Conservation (phyloP, 2,797 vertebrate species). For the Onychomys leucogaster region DNA sequence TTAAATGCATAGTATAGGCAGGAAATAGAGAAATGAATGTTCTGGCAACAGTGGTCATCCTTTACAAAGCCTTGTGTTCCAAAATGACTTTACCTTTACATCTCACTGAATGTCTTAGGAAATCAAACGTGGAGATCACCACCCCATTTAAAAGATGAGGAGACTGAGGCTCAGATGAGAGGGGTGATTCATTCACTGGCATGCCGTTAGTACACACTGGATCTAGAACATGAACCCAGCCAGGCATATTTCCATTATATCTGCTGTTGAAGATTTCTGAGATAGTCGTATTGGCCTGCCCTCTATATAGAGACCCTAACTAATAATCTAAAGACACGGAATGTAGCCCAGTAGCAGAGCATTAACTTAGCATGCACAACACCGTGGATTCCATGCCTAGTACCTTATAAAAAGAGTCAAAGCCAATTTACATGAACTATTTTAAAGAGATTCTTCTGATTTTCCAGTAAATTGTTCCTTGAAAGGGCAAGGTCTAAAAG, state of each 20-base stretch:
- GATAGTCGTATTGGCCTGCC: neutral
- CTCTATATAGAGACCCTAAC: neutral
- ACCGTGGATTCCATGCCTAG: neutral
- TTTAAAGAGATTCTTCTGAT: neutral
- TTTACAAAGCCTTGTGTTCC: neutral
- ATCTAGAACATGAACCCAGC: neutral
- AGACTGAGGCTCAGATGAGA: neutral
- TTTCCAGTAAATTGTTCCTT: constrained; percentile 4
- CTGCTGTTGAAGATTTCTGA: neutral
- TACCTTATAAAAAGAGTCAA: neutral
- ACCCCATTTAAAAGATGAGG: neutral
- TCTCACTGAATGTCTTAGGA: neutral
- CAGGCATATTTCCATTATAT: neutral
- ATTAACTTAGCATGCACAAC: neutral
- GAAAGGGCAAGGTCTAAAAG: neutral
- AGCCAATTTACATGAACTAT: neutral
- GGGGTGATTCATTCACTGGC: neutral
- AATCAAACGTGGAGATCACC: neutral
- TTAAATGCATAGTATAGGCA: neutral
- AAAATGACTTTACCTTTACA: neutral
- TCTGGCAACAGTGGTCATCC: neutral
- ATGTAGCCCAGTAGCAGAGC: neutral
- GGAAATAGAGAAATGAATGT: neutral
- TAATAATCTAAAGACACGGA: neutral
- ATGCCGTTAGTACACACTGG: neutral